Base-by-base conservation (phyloP, 2,888 invertebrate genomes). In the Zelleria hepariella region DNA sequence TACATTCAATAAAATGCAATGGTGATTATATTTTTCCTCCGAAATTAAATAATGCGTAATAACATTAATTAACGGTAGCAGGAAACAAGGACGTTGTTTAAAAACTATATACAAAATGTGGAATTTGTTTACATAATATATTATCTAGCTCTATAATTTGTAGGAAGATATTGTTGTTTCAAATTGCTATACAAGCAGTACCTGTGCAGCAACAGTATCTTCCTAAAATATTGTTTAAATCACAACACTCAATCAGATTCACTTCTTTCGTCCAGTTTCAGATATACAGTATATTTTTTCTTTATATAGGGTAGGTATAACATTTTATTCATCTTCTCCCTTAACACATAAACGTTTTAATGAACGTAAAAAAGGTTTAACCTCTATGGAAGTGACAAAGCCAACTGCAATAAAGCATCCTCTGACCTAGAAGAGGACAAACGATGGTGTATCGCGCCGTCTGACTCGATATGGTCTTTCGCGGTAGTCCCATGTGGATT, bases 11-110 rank as follows among this genome's bases (percentile, higher is more conserved):
- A 79, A 84, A 85, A 86, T 86, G 85, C 84, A 85, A 82, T 86
- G 78, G 80, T 82, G 86, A 86, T 86, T 86, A 86, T 87, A 86
- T 85, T 83, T 77, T 72, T 73, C 77, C 70, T 76, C 73, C 77
- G 76, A 82, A 83, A 82, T 85, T 80, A 85, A 82, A 82, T 84
- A 82, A 80, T 81, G 75, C 74, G 73, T 78, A 56, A 21, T 15
- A 53, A 84, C 77, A 82, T 74, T 75, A 76, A 77, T 75, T 77
- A 81, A 78, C 76, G 69, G 78, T 77, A 70, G 71, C 81, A 82
- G 75, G 72, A 78, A 77, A 75, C 72, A 58, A 69, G 32, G 32
- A 15, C 32, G 32, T 42, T 68, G 32, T 42, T 68, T 75, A 78
- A 76, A 77, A 82, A 82, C 71, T 85, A 85, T 84, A 72, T 84